phyloP scores from a whole-genome alignment of 1,140 invertebrate genomes.

The Galleria mellonella region DNA sequence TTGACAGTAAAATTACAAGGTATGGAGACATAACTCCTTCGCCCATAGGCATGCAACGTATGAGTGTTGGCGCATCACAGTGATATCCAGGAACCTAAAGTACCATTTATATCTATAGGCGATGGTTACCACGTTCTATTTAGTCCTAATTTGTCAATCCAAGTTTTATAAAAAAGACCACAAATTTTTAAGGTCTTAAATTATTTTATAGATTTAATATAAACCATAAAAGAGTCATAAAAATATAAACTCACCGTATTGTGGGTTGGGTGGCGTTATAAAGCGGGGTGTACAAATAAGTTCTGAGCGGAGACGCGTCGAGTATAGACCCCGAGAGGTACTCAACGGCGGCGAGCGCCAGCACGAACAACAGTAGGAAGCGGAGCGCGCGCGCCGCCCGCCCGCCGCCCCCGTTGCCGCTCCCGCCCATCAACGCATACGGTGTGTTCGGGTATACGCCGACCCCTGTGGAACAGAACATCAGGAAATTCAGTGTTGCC shows the following conservation, averaged over 20 bases:
- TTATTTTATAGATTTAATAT: no score
- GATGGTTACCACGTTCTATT: no score
- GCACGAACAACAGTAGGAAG: constrained; percentile 51
- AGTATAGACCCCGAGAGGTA: constrained; percentile 62
- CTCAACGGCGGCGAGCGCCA: constrained; percentile 56
- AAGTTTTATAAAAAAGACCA: no score
- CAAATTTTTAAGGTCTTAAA: no score
- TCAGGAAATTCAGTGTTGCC: background rate
- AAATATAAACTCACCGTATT: constrained; percentile 30
- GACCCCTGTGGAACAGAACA: constrained; percentile 1
- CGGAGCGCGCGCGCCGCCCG: constrained; percentile 59
- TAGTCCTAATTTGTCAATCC: no score
- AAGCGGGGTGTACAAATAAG: constrained; percentile 53
- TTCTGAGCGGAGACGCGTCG: constrained; percentile 53
- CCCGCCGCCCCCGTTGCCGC: constrained; percentile 40
- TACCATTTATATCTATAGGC: no score
- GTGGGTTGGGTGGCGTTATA: constrained; percentile 51
- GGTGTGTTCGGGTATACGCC: constrained; percentile 19
- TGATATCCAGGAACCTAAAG: no score
- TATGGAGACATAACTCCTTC: no score
- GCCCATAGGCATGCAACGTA: no score
- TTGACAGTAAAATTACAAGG: no score
- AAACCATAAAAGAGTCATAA: background rate
- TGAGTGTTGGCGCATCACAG: no score
- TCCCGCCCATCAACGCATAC: constrained; percentile 61